Evolutionary conservation across 1,140 invertebrate genomes (phyloP).

Genomic region (Micrasema longulum): DNA sequence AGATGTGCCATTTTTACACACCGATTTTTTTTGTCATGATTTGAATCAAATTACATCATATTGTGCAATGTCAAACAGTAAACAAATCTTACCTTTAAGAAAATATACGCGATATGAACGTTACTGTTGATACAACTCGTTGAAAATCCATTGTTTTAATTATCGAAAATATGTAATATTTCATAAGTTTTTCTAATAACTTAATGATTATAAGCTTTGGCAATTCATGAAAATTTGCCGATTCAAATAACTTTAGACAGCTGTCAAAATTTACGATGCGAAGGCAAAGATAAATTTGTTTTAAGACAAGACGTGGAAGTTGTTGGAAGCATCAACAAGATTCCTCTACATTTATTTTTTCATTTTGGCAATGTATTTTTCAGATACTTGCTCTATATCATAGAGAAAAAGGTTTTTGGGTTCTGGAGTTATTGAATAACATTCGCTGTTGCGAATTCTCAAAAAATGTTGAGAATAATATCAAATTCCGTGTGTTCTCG

Average conservation of each 20-base stretch:
- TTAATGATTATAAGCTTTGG: constrained; percentile 18
- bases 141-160: constrained; percentile 27
- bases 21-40: too few relatives aligned
- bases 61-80: constrained; percentile 36
- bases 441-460: constrained; percentile 1
- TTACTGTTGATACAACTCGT: not conserved
- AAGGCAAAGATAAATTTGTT: not conserved
- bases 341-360: too few relatives aligned
- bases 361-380: too few relatives aligned
- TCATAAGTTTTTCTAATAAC: constrained; percentile 35
- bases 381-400: too few relatives aligned
- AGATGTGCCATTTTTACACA: too few relatives aligned
- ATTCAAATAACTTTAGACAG: constrained; percentile 11
- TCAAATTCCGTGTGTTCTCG: constrained; percentile 31
- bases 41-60: constrained; percentile 42
- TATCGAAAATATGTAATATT: constrained; percentile 2
- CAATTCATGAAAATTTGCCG: not conserved
- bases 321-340: not conserved
- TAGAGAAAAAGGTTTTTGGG: not conserved
- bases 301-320: constrained; percentile 25
- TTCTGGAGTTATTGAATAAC: constrained; percentile 36
- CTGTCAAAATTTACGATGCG: constrained; percentile 24
- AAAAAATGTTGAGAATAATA: constrained; percentile 31
- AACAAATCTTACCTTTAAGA: constrained; percentile 41
- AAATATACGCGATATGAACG: constrained; percentile 18